A percentile compares a stretch with the other conserved stretches of the same genome.
Conservation (phyloP, 2,888 invertebrate genomes). For the Tinea semifulvella region DNA sequence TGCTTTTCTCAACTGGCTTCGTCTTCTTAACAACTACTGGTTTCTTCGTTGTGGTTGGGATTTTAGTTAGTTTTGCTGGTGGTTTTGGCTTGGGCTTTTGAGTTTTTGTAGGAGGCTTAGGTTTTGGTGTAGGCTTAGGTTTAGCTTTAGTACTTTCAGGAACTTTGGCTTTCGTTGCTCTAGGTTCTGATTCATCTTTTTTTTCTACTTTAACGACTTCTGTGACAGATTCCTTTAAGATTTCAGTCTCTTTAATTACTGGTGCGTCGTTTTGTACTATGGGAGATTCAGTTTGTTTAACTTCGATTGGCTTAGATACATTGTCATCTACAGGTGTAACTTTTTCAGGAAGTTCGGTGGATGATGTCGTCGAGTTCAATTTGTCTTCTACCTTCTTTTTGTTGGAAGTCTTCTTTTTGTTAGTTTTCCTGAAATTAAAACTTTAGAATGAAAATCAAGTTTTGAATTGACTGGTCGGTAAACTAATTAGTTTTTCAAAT, state of each 20-base stretch:
- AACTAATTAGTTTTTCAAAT: too few relatives aligned
- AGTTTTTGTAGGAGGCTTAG: constrained; percentile 25
- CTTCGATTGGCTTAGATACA: constrained; percentile 23
- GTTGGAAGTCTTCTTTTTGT: constrained; percentile 46
- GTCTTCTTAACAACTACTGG: constrained; percentile 41
- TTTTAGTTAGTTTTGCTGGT: constrained; percentile 30
- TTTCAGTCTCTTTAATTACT: neutral
- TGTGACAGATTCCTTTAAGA: constrained; percentile 11
- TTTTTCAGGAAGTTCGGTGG: constrained; percentile 28
- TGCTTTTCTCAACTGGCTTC: constrained; percentile 52
- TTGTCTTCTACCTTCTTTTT: constrained; percentile 31
- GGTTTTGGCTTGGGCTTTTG: constrained; percentile 20
- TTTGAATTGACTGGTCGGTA: neutral
- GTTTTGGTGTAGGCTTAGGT: constrained; percentile 19
- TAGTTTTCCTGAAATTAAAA: constrained; percentile 36
- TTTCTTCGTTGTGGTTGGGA: constrained; percentile 40
- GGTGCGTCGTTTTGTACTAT: constrained; percentile 9
- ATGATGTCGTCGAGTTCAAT: constrained; percentile 22
- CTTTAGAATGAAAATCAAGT: neutral
- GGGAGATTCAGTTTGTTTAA: constrained; percentile 23
- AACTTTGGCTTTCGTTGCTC: constrained; percentile 44
- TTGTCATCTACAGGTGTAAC: constrained; percentile 28
- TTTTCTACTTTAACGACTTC: constrained; percentile 2
- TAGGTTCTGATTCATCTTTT: constrained; percentile 27
- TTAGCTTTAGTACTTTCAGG: constrained; percentile 25